Conservation (phyloP, 2,888 invertebrate species). For the Cosmorhoe ocellata region DNA sequence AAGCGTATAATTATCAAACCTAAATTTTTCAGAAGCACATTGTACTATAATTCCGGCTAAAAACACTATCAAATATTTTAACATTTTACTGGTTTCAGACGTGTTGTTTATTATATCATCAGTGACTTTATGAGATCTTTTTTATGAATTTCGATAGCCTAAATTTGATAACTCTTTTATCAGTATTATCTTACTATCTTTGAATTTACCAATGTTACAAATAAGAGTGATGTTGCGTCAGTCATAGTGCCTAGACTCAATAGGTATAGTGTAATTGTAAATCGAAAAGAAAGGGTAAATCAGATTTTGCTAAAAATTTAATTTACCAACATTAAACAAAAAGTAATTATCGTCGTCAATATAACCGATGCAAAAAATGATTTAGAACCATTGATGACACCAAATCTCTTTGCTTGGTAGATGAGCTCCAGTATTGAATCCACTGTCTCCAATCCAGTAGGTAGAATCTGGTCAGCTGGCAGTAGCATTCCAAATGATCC, state of each 20-base stretch:
- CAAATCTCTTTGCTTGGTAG: slow-evolving; percentile 52
- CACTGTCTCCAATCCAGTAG: slow-evolving; percentile 76
- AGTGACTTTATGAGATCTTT: neutral
- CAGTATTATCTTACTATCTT: too few relatives aligned
- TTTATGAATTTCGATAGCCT: neutral
- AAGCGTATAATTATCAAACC: slow-evolving; percentile 61
- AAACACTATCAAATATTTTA: slow-evolving; percentile 7
- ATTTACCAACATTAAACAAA: too few relatives aligned
- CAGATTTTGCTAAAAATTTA: too few relatives aligned
- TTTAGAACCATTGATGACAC: slow-evolving; percentile 35
- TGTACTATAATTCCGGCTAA: slow-evolving; percentile 14
- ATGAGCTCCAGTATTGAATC: slow-evolving; percentile 70
- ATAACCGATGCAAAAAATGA: slow-evolving; percentile 1
- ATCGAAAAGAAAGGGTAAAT: too few relatives aligned
- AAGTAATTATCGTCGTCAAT: too few relatives aligned
- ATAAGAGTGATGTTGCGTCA: too few relatives aligned
- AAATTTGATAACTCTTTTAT: slow-evolving; percentile 1
- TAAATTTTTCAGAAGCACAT: slow-evolving; percentile 42
- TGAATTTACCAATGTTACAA: too few relatives aligned
- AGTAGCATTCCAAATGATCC: slow-evolving; percentile 83
- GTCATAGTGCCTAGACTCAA: too few relatives aligned
- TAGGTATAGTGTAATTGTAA: too few relatives aligned
- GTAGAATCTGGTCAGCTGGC: slow-evolving; percentile 81
- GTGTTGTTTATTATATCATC: neutral
- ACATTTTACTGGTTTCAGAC: slow-evolving; percentile 4